A percentile compares a stretch with the other conserved stretches of the same genome.
These are phyloP conservation scores for Lepidostoma basale DNA, from an alignment of 1,140 invertebrate genomes.

Conservation along the genomic window DNA sequence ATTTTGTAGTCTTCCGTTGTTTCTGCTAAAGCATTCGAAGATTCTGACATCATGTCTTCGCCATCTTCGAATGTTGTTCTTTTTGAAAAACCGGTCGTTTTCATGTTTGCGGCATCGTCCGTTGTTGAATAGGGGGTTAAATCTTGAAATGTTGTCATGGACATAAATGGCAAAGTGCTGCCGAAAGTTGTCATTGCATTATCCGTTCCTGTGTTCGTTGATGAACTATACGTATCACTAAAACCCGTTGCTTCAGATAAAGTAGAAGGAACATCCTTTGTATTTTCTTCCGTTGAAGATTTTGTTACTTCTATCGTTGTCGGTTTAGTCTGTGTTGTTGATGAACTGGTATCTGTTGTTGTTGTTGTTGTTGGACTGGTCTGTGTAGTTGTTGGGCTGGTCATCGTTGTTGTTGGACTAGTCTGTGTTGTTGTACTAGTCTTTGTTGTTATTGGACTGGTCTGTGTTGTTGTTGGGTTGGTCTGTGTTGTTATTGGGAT, in stretches of 20 bases:
- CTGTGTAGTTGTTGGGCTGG: not conserved
- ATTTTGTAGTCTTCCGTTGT: conserved; percentile 26
- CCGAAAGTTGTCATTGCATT: too few relatives aligned
- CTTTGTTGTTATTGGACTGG: not conserved
- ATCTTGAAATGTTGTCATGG: not conserved
- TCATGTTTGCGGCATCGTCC: not conserved
- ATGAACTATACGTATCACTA: too few relatives aligned
- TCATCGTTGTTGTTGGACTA: conserved; percentile 26
- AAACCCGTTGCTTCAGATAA: too few relatives aligned
- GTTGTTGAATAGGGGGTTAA: not conserved
- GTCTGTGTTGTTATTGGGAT: not conserved
- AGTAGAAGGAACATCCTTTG: too few relatives aligned
- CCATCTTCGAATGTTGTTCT: not conserved
- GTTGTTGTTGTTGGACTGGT: not conserved
- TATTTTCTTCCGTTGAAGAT: not conserved
- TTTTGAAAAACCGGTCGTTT: not conserved
- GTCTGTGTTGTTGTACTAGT: conserved; percentile 28
- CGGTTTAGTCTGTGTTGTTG: not conserved
- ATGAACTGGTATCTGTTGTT: not conserved
- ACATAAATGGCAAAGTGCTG: not conserved
- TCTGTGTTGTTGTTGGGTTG: not conserved
- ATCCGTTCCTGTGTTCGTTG: too few relatives aligned
- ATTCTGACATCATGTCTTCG: too few relatives aligned
- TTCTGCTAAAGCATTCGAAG: too few relatives aligned
- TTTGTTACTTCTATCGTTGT: too few relatives aligned